Evolutionary conservation across 1,140 invertebrate species (phyloP).

Genomic region (Phthorimaea operculella): DNA sequence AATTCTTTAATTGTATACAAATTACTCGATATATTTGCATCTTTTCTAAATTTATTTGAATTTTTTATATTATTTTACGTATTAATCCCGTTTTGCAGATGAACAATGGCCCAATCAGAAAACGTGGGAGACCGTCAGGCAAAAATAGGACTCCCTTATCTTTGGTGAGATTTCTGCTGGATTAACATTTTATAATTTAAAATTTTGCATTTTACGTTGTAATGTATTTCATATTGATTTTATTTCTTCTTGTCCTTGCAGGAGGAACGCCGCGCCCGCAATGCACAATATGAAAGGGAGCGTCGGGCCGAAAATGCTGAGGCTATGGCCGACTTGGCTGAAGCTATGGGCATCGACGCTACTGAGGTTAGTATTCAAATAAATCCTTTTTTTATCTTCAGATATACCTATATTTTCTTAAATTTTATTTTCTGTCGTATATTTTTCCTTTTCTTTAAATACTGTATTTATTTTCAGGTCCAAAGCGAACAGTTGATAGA

Average conservation of each 20-base stretch:
- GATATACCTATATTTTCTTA: no score
- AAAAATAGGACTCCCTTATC: background rate
- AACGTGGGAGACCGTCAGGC: slow-evolving; percentile 2
- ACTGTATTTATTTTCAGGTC: no score
- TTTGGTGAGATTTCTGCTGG: background rate
- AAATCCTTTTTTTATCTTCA: no score
- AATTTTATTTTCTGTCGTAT: no score
- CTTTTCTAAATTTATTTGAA: no score
- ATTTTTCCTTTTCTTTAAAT: no score
- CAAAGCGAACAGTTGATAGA: no score
- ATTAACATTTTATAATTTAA: background rate
- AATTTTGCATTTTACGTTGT: background rate
- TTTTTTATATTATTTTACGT: no score
- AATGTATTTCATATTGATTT: background rate
- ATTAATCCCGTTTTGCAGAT: no score
- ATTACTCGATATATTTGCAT: no score
- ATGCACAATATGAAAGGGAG: background rate
- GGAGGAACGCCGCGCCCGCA: background rate
- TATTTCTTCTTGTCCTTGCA: background rate
- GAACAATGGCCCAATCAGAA: background rate
- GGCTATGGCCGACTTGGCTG: background rate
- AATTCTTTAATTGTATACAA: no score
- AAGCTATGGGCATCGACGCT: background rate
- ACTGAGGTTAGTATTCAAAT: no score
- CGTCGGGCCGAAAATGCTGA: background rate